Evolutionary conservation across 2,888 invertebrate genomes (phyloP), one percentile per base, ranked within the genome.

Genomic region (Clistopyga incitator): DNA sequence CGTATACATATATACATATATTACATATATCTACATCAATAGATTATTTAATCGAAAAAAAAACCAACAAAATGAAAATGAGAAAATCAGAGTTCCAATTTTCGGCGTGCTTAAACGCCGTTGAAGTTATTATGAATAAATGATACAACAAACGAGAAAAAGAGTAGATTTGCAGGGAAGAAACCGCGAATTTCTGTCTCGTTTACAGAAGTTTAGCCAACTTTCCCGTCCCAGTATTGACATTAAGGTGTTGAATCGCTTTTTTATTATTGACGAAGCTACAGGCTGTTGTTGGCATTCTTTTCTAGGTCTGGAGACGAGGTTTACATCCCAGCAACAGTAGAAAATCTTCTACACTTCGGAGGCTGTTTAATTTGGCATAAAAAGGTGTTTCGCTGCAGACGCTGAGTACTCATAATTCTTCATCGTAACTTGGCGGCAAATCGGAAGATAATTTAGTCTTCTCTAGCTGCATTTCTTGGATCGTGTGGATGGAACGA

Each of bases 31-130:
- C 54, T 64, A 78, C 75, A 78, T 71, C 64, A 76, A 86, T 84
- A 80, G 78, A 85, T 85, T 85, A 85, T 85, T 82, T 85, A 85
- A 84, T 83, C 79, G 70, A 79, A 38, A 54, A 54, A 54, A 74
- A 47, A 56, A 54, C 38, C 38, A 74, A 82, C 34, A 45, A 81
- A 77, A 15, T 42, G 76, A 38, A 61, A 61, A 29, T 59, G 29
- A 76, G 64, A 42, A 76, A 45, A 77, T 38, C 56, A 76, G 75
- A 78, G 75, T 74, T 84, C 78, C 54, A 67, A 71, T 81, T 50
- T 80, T 85, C 74, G 64, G 61, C 11, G 54, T 50, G 50, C 34
- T 80, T 42, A 71, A 61, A 45, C 10, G 75, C 71, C 78, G 76
- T 76, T 81, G 72, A 45, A 78, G 56, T 64, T 76, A 76, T 38